Percentiles rank a stretch among this genome's conserved stretches.
Conservation (phyloP, 2,888 invertebrate genomes). For the Oithona nana region DNA sequence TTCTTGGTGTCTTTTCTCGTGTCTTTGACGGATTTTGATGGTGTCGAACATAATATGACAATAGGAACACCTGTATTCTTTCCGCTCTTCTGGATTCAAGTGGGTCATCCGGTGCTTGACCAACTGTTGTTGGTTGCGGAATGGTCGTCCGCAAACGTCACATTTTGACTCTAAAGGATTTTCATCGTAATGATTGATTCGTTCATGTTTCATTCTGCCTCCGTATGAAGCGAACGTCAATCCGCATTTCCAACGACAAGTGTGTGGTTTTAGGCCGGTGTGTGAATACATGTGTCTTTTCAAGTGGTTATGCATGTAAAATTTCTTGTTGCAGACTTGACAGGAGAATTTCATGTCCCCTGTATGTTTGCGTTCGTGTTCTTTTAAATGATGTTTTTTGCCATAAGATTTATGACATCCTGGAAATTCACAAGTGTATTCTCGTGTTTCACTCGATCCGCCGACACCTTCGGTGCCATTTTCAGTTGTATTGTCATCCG, state of each 20-base stretch:
- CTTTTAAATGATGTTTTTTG: conserved; percentile 11
- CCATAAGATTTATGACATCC: conserved; percentile 6
- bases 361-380: conserved; percentile 10
- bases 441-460: no score
- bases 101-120: conserved; percentile 15
- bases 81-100: conserved; percentile 5
- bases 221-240: conserved; percentile 6
- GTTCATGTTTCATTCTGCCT: conserved; percentile 15
- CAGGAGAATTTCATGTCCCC: conserved; percentile 13
- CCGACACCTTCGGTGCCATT: no score
- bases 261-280: conserved; percentile 11
- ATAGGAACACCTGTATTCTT: conserved; percentile 7
- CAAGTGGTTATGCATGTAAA: conserved; percentile 9
- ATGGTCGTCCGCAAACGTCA: conserved; percentile 11
- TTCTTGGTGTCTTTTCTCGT: conserved; percentile 13
- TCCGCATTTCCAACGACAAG: conserved; percentile 13
- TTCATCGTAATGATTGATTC: conserved; percentile 1
- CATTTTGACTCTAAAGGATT: conserved; percentile 10
- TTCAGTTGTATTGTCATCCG: no score
- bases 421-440: conserved; percentile 6
- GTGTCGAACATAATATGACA: conserved; percentile 15
- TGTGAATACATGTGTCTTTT: conserved; percentile 10
- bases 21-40: conserved; percentile 2
- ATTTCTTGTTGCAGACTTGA: conserved; percentile 3
- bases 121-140: conserved; percentile 5